Evolutionary conservation across 2,113 vertebrate species (phyloP).

Genomic region (Sciurus niger): DNA sequence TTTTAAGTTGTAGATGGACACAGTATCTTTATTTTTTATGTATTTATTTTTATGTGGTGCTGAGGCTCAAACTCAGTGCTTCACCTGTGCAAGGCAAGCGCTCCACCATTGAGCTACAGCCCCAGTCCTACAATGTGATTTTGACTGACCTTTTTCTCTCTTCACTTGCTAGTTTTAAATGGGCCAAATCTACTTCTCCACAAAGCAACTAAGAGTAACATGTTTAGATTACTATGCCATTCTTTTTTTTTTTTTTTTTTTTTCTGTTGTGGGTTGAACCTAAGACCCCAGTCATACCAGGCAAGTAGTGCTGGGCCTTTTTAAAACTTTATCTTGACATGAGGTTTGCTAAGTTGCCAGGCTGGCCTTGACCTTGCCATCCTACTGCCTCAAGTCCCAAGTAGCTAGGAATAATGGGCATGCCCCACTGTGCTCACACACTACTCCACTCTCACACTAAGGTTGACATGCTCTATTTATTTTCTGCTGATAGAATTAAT

Average conservation of each 20-base stretch:
- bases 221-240: not conserved
- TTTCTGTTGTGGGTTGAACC: not conserved
- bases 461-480: not conserved
- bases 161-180: constrained; percentile 25
- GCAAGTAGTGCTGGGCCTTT: not conserved
- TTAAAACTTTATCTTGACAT: not conserved
- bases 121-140: not conserved
- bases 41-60: too few relatives aligned
- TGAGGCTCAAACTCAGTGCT: too few relatives aligned
- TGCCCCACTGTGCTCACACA: not conserved
- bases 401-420: not conserved
- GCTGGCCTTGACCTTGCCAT: not conserved
- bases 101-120: too few relatives aligned
- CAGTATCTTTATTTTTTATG: too few relatives aligned
- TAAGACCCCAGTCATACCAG: not conserved
- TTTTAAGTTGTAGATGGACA: too few relatives aligned
- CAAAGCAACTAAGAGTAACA: not conserved
- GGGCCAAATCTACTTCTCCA: not conserved
- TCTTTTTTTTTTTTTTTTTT: not conserved
- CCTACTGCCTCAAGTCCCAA: not conserved
- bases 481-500: not conserved
- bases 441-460: not conserved
- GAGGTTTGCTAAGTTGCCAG: not conserved
- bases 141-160: not conserved
- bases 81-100: too few relatives aligned